Base-by-base conservation (phyloP, 2,888 invertebrate genomes). In the Lasioglossum leucozonium region DNA sequence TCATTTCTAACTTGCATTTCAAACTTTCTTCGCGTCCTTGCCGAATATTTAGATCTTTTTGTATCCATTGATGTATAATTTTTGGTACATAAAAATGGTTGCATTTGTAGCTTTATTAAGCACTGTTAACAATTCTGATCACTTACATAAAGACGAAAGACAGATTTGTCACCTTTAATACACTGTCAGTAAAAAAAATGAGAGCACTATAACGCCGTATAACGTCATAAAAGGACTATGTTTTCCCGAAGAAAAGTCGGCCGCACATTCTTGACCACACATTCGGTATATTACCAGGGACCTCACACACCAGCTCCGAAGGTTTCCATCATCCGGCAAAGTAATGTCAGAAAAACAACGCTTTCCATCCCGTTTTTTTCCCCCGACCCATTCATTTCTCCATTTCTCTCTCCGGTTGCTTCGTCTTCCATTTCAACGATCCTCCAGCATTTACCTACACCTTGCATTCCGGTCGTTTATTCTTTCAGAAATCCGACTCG, bases 261-360 rank as follows among this genome's bases (percentile, higher is more conserved):
- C 1, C 58, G 16, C 26, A 26, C 16, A 62, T 30, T 16, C 26
- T 26, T 26, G 58, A 58, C 58, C 26, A 26, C 30, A 58, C 16
- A 58, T 58, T 44, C 6, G 16, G 16, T 30, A 30, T 8, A 62
- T 62, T 30, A 62, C 16, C 30, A 16, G 16, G 0, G 30, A 16
- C 8, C n/a, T 55, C 55, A 4, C n/a, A 30, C 62, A 0, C 6
- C 26, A 16, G 0, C 5, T 62, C 2, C 30, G 16, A 26, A 16
- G 16, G 16, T 62, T 62, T 30, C 26, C 62, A 62, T 30, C 30
- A 6, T 2, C 16, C 2, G 13, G 16, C 6, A 6, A 62, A 30
- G 90, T 67, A 91, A 92, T 91, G n/a, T 8, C 18, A 22, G 30
- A 37, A 18, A 34, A 65, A 65, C 22, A 10, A 65, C 18, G 18